These are phyloP conservation scores for Philereme transversata DNA, from an alignment of 2,888 invertebrate species.

Conservation along the genomic window DNA sequence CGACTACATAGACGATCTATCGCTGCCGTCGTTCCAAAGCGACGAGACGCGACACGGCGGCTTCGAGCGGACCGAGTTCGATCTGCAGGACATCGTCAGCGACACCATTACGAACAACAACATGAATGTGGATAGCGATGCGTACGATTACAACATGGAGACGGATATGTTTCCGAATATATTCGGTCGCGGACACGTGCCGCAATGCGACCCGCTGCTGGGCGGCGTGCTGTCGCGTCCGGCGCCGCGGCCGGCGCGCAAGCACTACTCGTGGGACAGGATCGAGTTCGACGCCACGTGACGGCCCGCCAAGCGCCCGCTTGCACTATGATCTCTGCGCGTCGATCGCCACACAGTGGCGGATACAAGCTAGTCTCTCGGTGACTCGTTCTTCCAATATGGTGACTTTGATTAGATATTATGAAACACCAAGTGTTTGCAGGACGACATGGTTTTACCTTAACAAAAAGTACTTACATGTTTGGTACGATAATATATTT, in stretches of 20 bases:
- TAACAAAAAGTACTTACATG: conserved; percentile 70
- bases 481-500: conserved; percentile 56
- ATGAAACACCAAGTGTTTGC: conserved; percentile 73
- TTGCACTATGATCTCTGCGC: conserved; percentile 52
- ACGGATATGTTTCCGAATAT: conserved; percentile 74
- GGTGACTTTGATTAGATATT: conserved; percentile 57
- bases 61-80: conserved; percentile 71
- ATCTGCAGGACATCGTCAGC: conserved; percentile 86
- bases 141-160: conserved; percentile 70
- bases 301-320: conserved; percentile 49
- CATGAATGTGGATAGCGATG: conserved; percentile 81
- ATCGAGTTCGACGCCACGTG: conserved; percentile 88
- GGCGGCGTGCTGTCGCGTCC: conserved; percentile 86
- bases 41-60: conserved; percentile 64
- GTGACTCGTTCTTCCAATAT: conserved; percentile 69
- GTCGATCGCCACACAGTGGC: conserved; percentile 52
- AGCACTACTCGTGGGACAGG: conserved; percentile 90
- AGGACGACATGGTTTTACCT: conserved; percentile 55
- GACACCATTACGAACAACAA: conserved; percentile 82
- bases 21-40: conserved; percentile 71
- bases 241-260: conserved; percentile 85
- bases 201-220: conserved; percentile 89
- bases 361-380: conserved; percentile 64
- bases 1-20: conserved; percentile 76
- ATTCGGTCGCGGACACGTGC: conserved; percentile 76